phyloP scores from a whole-genome alignment of 2,113 vertebrate genomes.

The Hypanus sabinus region DNA sequence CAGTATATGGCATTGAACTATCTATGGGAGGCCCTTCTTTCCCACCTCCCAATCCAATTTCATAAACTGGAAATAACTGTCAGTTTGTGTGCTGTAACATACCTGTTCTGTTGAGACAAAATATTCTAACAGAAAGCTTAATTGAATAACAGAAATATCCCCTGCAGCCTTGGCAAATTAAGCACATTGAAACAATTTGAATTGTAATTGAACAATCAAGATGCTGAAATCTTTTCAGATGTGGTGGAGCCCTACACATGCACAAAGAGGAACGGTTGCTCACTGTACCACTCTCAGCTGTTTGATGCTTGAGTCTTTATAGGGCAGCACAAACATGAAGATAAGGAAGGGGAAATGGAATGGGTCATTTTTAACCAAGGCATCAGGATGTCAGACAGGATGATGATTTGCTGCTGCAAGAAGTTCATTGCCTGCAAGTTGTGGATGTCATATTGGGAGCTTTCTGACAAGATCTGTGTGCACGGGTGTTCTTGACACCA shows the following conservation, averaged over 20 bases:
- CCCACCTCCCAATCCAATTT: neutral
- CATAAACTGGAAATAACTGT: constrained; percentile 2
- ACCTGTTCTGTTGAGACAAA: neutral
- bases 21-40: neutral
- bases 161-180: neutral
- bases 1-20: too few relatives aligned
- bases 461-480: neutral
- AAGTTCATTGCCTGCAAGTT: neutral
- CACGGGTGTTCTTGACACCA: neutral
- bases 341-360: neutral
- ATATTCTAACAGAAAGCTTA: neutral
- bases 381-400: neutral
- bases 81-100: neutral
- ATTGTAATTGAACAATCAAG: neutral
- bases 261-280: neutral
- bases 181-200: neutral
- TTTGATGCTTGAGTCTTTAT: neutral
- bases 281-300: neutral
- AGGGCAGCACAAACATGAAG: neutral
- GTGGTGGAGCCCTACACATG: neutral
- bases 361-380: neutral
- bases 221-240: neutral
- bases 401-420: neutral
- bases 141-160: neutral
- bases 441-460: neutral